Evolutionary conservation across 2,113 vertebrate genomes (phyloP).

Genomic region (Mionectes macconnelli): DNA sequence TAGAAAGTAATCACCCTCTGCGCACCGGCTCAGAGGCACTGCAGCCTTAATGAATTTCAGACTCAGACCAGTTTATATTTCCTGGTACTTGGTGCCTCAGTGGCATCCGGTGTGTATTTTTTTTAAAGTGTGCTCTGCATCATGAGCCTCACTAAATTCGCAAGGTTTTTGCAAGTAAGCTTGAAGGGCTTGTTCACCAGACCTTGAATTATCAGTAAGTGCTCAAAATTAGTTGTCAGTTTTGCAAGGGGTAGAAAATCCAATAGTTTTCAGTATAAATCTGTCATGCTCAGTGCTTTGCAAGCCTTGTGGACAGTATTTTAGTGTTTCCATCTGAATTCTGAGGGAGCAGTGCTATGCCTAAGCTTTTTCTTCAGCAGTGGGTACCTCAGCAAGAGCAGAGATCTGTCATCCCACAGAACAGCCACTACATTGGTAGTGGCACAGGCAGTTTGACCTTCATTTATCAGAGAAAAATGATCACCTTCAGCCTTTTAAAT

Average conservation of each 20-base stretch:
- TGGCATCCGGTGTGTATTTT: not conserved
- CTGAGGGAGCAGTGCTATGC: not conserved
- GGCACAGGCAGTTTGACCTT: not conserved
- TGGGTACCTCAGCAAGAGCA: not conserved
- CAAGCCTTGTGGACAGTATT: not conserved
- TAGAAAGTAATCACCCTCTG: not conserved
- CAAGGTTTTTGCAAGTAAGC: constrained; percentile 7
- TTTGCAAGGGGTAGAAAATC: not conserved
- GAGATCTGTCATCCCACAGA: not conserved
- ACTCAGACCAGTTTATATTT: not conserved
- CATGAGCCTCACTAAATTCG: not conserved
- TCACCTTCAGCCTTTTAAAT: not conserved
- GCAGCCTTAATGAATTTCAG: not conserved
- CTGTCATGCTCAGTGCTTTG: not conserved
- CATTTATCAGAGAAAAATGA: not conserved
- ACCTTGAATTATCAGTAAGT: constrained; percentile 22
- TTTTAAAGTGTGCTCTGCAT: not conserved
- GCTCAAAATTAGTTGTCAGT: not conserved
- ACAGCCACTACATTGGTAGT: not conserved
- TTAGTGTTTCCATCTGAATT: not conserved
- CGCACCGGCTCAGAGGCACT: not conserved
- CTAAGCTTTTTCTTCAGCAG: not conserved
- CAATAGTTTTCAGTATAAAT: not conserved
- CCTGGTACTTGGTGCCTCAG: not conserved
- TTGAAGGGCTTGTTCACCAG: constrained; percentile 33